phyloP scores from a whole-genome alignment of 2,888 invertebrate species.

The Drosophila atripex region DNA sequence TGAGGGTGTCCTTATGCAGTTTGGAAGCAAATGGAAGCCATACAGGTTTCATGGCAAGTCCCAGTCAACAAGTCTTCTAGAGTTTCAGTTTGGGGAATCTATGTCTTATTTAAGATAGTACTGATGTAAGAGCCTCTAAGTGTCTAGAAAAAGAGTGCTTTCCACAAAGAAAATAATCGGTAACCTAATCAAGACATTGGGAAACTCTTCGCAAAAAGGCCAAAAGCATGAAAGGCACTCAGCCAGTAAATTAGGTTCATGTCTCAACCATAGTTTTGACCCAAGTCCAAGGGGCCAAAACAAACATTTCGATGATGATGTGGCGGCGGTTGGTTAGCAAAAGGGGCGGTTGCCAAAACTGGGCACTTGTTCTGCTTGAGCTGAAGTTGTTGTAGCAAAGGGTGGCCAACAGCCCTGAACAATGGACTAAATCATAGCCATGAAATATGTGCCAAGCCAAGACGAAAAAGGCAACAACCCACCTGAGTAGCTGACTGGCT shows the following conservation, averaged over 20 bases:
- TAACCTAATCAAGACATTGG: constrained; percentile 71
- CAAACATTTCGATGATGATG: constrained; percentile 53
- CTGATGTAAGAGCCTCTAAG: background rate
- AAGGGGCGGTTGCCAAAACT: constrained; percentile 38
- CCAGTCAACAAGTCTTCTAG: background rate
- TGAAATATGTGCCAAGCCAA: constrained; percentile 72
- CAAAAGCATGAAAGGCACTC: constrained; percentile 70
- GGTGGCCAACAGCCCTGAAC: constrained; percentile 72
- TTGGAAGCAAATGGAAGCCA: constrained; percentile 7
- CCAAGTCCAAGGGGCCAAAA: constrained; percentile 66
- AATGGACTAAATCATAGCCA: constrained; percentile 77
- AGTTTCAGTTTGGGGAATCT: background rate
- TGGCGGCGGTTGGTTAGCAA: background rate
- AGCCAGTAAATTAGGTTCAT: constrained; percentile 79
- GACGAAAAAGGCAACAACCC: constrained; percentile 39
- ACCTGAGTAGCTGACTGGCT: constrained; percentile 35
- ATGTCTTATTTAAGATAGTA: background rate
- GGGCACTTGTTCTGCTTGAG: constrained; percentile 75
- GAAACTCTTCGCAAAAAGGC: constrained; percentile 26
- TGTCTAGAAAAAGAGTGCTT: background rate
- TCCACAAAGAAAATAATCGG: constrained; percentile 38
- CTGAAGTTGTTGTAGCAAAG: constrained; percentile 45
- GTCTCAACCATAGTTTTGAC: constrained; percentile 75
- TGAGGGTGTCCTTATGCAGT: constrained; percentile 5
- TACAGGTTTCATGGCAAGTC: background rate